Evolutionary conservation across 2,797 vertebrate genomes (phyloP), one percentile per base, ranked within the genome.

Genomic region (Enteromius afrohamiltoni): DNA sequence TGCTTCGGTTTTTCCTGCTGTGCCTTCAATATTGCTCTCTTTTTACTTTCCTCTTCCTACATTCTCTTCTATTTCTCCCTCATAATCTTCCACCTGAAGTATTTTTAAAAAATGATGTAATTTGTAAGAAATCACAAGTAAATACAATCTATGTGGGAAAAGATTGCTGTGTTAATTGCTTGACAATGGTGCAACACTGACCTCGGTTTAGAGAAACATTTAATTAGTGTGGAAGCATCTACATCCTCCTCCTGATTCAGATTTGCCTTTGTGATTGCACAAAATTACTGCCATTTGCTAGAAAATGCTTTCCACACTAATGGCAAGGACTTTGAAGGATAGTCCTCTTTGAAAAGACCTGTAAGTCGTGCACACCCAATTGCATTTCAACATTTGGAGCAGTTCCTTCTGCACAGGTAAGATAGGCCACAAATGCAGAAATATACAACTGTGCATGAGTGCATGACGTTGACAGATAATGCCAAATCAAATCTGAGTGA

Each of bases 401-500:
- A 65, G 51, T 82, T 73, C 76, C 55, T 37, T 29, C 75, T 73
- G 55, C 76, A 40, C 29, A 64, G 47, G 13, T 47, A 37, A 73
- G 75, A 62, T 77, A 49, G 53, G 67, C 53, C 55, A 77, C n/a
- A 53, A 76, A 55, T 76, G 62, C 60, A 55, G 45, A 76, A 68
- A 76, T 45, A 11, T 55, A 67, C 45, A 67, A 40, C 68, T 31
- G 21, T 37, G 11, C 58, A 84, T 34, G 17, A 42, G 31, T 71
- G 58, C 55, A 60, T 84, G 76, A 53, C 53, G 74, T 69, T 83
- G 74, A 70, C 49, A 69, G 51, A 69, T 77, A 69, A 65, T 75
- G 55, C 60, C 51, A 67, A 73, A 62, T 79, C 74, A 68, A 85
- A 51, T 78, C 79, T 62, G 45, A 76, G 53, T 76, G 76, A 83